Evolutionary conservation across 2,113 vertebrate species (phyloP), one percentile per base, ranked within the genome.

Genomic region (Chitala chitala): DNA sequence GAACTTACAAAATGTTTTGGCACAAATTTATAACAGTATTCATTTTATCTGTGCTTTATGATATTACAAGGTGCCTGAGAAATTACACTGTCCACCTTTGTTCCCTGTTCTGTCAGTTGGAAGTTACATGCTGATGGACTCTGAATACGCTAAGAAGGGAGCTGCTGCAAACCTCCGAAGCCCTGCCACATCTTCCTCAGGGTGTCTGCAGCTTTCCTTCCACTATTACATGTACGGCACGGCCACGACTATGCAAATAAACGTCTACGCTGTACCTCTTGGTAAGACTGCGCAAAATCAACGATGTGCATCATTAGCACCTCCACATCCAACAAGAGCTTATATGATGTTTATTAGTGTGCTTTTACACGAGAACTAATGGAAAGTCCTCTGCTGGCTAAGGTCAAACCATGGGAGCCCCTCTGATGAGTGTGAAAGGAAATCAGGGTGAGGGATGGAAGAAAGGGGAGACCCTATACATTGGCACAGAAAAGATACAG

Each of bases 191-290:
- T 13, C 40, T 3, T 82, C 85, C 1, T 72, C 80, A 1, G 87
- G 85, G 48, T 94, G 93, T 75, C 79, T 94, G 71, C 86, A 86
- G 22, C 84, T 94, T 15, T 83, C 79, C 58, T 93, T 94, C 77
- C 64, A 91, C 77, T 94, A 94, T 61, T 82, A 81, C 71, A 76
- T 94, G 72, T 88, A 77, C 9, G 90, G 89, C 48, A 89, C 68
- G 29, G 87, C 91, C 24, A 79, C 75, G 2, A 87, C 70, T 0
- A 89, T 92, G 85, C 66, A 85, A 33, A 70, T 94, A 63, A 83
- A 71, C 0, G 82, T 92, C 63, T 84, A 89, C 10, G 82, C 85
- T 29, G 69, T 85, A 0, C 55, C 73, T 17, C 5, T 80, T 76
- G 88, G 92, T 92, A 80, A 81, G 82, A 76, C 0, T 5, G 8